Evolutionary conservation across 1,140 invertebrate genomes (phyloP), one percentile per base, ranked within the genome.

Genomic region (Brachystomella parvula): DNA sequence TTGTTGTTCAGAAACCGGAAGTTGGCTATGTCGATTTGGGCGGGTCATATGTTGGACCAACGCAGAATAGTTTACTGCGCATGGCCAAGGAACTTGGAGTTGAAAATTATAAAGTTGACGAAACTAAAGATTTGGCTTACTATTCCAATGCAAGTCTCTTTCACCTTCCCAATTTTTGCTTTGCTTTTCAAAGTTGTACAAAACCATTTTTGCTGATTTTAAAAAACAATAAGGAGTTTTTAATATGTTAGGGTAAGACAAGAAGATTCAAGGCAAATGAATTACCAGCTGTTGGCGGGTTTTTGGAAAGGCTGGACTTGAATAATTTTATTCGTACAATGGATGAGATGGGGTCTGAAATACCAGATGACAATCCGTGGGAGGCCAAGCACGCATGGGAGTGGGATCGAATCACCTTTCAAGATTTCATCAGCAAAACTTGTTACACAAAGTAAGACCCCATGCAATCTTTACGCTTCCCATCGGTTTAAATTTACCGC

Each of bases 281-380:
- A 3, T 15, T 6, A 12, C 24, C 15, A 3, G 15, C 6, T 29
- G 24, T 31, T 29, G 33, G 80, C 79, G 66, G 70, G 76, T 58
- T 71, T 77, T 66, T 78, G 78, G 71, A 69, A 77, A 53, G 65
- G 58, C 53, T 71, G 75, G 31, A 69, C 67, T n/a, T 73, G 68
- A 35, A 70, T 77, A 12, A 69, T 66, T 19, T 70, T 65, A 19
- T 80, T 77, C 67, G 72, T 47, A 47, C 74, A 73, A 26, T 74
- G 70, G 58, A 78, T 79, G 31, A 71, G 75, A 44, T 71, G 68
- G 60, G 75, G 74, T 73, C 75, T 76, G 47, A 66, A 58, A 28
- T 63, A 19, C 59, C 65, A 21, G 59, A 65, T 12, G 66, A 74
- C 61, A 47, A 49, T 0, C 71, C 71, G 1, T 74, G 70, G 68